These are phyloP conservation scores for Trichonephila inaurata DNA, from an alignment of 1,140 invertebrate species.

Conservation along the genomic window DNA sequence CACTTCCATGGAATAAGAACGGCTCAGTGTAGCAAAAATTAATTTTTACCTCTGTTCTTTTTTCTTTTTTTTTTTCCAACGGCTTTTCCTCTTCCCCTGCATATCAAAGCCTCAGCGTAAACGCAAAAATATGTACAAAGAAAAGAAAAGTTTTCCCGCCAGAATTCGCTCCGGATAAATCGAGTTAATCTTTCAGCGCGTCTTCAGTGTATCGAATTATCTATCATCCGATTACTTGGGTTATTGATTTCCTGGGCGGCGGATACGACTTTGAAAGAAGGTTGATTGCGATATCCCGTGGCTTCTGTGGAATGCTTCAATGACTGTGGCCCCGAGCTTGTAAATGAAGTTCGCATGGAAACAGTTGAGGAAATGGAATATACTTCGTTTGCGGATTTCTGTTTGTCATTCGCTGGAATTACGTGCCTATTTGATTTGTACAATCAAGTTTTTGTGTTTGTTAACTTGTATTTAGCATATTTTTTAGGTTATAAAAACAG, in stretches of 20 bases:
- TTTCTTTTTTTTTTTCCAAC: not conserved
- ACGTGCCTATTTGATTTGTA: not conserved
- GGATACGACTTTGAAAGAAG: conserved; percentile 8
- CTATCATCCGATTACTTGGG: conserved; percentile 21
- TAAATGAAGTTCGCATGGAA: not conserved
- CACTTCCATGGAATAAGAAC: not conserved
- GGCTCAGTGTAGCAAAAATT: conserved; percentile 10
- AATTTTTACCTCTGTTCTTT: conserved; percentile 34
- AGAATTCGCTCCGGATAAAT: conserved; percentile 1
- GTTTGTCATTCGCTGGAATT: not conserved
- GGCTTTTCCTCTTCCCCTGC: not conserved
- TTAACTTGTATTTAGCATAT: no score
- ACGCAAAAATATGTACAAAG: conserved; percentile 22
- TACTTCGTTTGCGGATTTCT: conserved; percentile 8
- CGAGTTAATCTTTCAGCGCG: conserved; percentile 36
- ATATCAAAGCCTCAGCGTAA: no score
- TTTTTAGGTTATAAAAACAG: no score
- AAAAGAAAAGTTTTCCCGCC: conserved; percentile 1
- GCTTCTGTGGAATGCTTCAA: not conserved
- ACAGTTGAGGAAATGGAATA: no score
- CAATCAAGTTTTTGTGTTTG: no score
- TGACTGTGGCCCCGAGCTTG: not conserved
- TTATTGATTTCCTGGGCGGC: not conserved
- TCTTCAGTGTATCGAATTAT: conserved; percentile 19
- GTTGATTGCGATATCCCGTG: conserved; percentile 37